Evolutionary conservation across 2,888 invertebrate genomes (phyloP).

Genomic region (Xiphydria camelus): DNA sequence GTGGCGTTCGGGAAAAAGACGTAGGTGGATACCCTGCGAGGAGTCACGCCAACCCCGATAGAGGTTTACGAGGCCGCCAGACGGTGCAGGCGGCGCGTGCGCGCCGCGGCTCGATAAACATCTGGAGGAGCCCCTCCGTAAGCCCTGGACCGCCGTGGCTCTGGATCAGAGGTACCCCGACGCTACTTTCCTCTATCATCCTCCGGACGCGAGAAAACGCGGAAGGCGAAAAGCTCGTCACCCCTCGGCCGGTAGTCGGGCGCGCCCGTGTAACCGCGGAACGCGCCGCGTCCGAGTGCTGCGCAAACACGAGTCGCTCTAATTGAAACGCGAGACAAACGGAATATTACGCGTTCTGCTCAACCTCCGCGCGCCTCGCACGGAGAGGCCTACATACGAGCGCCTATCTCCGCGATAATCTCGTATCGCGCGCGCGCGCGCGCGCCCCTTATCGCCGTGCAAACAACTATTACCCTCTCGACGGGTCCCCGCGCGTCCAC

Average conservation of each 20-base stretch:
- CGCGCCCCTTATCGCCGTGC: conserved; percentile 37
- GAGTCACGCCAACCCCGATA: too few species aligned
- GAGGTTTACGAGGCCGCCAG: background rate
- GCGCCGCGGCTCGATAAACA: conserved; percentile 55
- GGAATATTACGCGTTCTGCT: conserved; percentile 16
- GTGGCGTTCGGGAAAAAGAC: too few species aligned
- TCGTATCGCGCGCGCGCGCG: conserved; percentile 32
- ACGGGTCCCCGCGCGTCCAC: conserved; percentile 22
- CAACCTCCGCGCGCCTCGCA: conserved; percentile 11
- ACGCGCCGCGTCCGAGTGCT: conserved; percentile 23
- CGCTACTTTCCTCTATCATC: conserved; percentile 50
- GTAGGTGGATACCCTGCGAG: too few species aligned
- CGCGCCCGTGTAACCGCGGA: background rate
- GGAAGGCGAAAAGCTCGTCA: too few species aligned
- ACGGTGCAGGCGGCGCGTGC: conserved; percentile 40
- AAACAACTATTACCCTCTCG: conserved; percentile 44
- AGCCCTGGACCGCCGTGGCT: conserved; percentile 52
- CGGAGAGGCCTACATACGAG: conserved; percentile 17
- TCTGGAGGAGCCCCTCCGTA: conserved; percentile 50
- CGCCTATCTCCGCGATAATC: conserved; percentile 46
- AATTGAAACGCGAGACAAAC: conserved; percentile 27
- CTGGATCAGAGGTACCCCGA: conserved; percentile 54
- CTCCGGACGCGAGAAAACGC: conserved; percentile 38
- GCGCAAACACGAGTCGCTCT: conserved; percentile 26
- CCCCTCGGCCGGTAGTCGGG: conserved; percentile 5